Evolutionary conservation across 1,140 invertebrate species (phyloP), one percentile per base, ranked within the genome.

Genomic region (Pteromalus puparum): DNA sequence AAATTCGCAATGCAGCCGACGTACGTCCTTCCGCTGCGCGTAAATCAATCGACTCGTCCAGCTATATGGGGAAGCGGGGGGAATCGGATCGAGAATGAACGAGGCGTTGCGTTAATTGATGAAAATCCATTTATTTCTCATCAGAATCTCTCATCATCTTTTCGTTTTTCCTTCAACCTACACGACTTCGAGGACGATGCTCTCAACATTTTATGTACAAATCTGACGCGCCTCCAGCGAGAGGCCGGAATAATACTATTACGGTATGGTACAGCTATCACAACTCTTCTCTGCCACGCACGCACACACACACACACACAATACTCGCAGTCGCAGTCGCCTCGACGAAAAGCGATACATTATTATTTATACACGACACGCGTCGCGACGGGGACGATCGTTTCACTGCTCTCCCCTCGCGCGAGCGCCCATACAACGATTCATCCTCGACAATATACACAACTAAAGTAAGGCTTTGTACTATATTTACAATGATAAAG

Each of bases 51-150:
- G n/a, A n/a, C n/a, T n/a, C n/a, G n/a, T n/a, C n/a, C n/a, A n/a
- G n/a, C n/a, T n/a, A n/a, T n/a, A n/a, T n/a, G n/a, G n/a, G n/a
- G n/a, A n/a, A n/a, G n/a, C n/a, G n/a, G 30, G 3, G 30, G 30
- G 30, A 34, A 34, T 2, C 1, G 21, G 2, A n/a, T n/a, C 15
- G 18, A 61, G 3, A 61, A 61, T n/a, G 15, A n/a, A 61, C 7
- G 7, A 61, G 53, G 15, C 53, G 15, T 61, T 7, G 53, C 15
- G 1, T 85, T 73, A 81, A 13, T 90, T 91, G 91, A 89, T 92
- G 88, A 92, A 92, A 93, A 92, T 91, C 89, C 89, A 90, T 92
- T 92, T 91, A 91, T 91, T 91, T 87, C n/a, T n/a, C n/a, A n/a
- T n/a, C n/a, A n/a, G n/a, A n/a, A n/a, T n/a, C n/a, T n/a, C n/a